These are phyloP conservation scores for Scaptomyza flava DNA, from an alignment of 2,888 invertebrate genomes.

Conservation along the genomic window DNA sequence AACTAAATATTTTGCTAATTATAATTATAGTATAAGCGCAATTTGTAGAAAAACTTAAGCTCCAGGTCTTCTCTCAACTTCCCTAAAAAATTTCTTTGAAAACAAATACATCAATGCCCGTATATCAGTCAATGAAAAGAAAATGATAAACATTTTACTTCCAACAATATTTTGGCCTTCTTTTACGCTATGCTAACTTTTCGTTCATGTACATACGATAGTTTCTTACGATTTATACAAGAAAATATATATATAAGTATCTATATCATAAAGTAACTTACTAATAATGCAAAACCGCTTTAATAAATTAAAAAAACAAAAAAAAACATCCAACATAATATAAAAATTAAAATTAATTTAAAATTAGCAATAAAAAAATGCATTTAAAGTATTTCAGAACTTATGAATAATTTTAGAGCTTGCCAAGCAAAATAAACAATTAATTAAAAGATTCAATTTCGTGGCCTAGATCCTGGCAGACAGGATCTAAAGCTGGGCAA, in stretches of 20 bases:
- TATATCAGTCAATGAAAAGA: neutral
- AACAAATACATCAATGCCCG: constrained; percentile 28
- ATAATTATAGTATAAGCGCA: constrained; percentile 37
- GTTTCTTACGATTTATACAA: constrained; percentile 33
- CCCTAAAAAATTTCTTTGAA: neutral
- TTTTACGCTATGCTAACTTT: constrained; percentile 25
- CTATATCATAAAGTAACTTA: constrained; percentile 33
- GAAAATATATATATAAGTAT: constrained; percentile 22
- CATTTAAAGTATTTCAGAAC: constrained; percentile 39
- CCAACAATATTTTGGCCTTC: constrained; percentile 12
- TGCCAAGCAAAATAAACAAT: constrained; percentile 38
- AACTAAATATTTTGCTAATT: constrained; percentile 64
- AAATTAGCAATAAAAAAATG: constrained; percentile 36
- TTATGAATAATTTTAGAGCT: constrained; percentile 60
- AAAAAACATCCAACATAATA: constrained; percentile 9
- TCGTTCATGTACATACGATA: constrained; percentile 48
- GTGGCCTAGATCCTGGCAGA: constrained; percentile 7
- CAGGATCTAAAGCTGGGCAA: constrained; percentile 1
- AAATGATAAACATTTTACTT: constrained; percentile 6
- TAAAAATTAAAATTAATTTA: constrained; percentile 39
- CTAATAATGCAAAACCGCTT: constrained; percentile 57
- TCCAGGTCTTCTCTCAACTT: constrained; percentile 14
- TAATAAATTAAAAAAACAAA: constrained; percentile 55
- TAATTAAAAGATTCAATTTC: constrained; percentile 38
- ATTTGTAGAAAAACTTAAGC: constrained; percentile 28